These are phyloP conservation scores for Diplogasteroides magnus DNA, from an alignment of 1,140 invertebrate genomes.

Conservation along the genomic window DNA sequence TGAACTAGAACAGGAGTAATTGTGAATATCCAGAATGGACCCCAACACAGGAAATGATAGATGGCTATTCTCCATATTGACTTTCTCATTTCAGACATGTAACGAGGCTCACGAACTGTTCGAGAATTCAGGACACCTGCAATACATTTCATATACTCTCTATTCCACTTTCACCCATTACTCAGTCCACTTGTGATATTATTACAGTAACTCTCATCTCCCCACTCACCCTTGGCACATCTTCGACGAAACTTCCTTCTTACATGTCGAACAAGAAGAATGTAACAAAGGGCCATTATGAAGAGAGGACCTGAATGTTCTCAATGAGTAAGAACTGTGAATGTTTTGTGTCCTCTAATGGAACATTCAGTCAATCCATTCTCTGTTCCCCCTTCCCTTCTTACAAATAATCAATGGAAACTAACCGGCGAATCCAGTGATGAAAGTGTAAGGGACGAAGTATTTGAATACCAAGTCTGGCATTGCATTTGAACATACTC, in stretches of 20 bases:
- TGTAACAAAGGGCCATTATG: conserved; percentile 29
- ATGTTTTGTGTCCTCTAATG: no score
- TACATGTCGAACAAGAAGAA: conserved; percentile 27
- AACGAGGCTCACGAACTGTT: conserved; percentile 18
- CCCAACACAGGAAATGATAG: conserved; percentile 29
- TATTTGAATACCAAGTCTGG: conserved; percentile 13
- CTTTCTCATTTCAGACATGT: conserved; percentile 27
- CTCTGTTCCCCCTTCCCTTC: no score
- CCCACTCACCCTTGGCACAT: not conserved
- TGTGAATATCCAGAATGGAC: conserved; percentile 28
- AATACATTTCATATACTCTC: no score
- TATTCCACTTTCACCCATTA: not conserved
- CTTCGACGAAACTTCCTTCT: conserved; percentile 9
- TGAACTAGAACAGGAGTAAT: conserved; percentile 11
- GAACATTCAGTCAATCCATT: not conserved
- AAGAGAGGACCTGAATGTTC: not conserved
- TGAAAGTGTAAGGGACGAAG: conserved; percentile 26
- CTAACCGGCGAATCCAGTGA: conserved; percentile 24
- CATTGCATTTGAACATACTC: not conserved
- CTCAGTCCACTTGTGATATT: not conserved
- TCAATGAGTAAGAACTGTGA: no score
- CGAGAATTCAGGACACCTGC: not conserved
- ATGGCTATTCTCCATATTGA: conserved; percentile 28
- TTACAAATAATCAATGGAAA: no score
- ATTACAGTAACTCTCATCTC: no score